phyloP scores from a whole-genome alignment of 2,113 vertebrate genomes.

The Indri indri region DNA sequence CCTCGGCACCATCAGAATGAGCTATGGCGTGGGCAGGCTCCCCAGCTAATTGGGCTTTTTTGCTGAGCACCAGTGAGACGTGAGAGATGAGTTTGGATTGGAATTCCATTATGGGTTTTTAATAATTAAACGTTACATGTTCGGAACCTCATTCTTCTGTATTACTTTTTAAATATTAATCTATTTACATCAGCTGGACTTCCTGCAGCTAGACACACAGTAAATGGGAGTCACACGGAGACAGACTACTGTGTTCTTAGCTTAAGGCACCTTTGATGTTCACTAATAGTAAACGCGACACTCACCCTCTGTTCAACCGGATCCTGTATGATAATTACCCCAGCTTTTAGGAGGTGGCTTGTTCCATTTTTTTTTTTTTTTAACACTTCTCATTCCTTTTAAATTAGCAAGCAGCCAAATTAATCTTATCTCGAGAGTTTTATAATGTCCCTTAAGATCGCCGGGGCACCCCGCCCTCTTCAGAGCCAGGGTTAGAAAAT shows the following conservation, averaged over 20 bases:
- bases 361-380: background rate
- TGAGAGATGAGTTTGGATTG: slow-evolving; percentile 75
- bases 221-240: slow-evolving; percentile 77
- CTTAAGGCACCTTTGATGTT: slow-evolving; percentile 70
- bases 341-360: background rate
- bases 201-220: slow-evolving; percentile 78
- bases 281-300: slow-evolving; percentile 29
- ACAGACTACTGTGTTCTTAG: slow-evolving; percentile 67
- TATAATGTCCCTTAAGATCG: background rate
- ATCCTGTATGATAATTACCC: background rate
- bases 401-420: slow-evolving; percentile 40
- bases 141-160: slow-evolving; percentile 85
- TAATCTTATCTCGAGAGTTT: background rate
- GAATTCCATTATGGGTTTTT: slow-evolving; percentile 87
- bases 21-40: slow-evolving; percentile 25
- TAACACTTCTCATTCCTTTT: background rate
- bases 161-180: slow-evolving; percentile 90
- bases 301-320: background rate
- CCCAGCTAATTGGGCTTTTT: slow-evolving; percentile 80
- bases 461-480: background rate
- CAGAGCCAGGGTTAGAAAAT: background rate
- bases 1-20: background rate
- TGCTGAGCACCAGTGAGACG: slow-evolving; percentile 71
- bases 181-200: slow-evolving; percentile 86
- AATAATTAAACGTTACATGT: slow-evolving; percentile 88